Evolutionary conservation across 2,113 vertebrate species (phyloP), one percentile per base, ranked within the genome.

Genomic region (Chunga burmeisteri): DNA sequence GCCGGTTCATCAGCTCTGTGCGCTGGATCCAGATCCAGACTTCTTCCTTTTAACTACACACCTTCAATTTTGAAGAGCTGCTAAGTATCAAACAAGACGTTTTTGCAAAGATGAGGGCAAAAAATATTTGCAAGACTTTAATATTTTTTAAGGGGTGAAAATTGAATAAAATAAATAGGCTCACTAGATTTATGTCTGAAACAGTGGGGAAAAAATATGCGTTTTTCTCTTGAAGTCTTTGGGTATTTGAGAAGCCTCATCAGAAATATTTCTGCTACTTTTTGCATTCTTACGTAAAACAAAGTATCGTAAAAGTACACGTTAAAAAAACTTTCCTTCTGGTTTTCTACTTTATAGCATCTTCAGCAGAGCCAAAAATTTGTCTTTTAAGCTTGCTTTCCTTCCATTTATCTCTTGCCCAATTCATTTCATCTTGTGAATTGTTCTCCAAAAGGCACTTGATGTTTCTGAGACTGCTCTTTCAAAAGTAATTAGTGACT

Each of bases 231-330:
- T 34, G 8, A 74, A 30, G 13, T 30, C 22, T 59, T 42, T n/a
- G 34, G 32, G 18, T 77, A 9, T 83, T 61, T 47, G 58, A 42
- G 68, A 32, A 62, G 13, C 46, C 29, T 59, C 46, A 30, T 55
- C 58, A 62, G 38, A 77, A 82, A 47, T 27, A 49, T 10, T 82
- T 67, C 56, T 38, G 17, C 21, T 38, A 9, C 17, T 86, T 72
- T 36, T 81, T 59, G 20, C 7, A 7, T 83, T 84, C 32, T 81
- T 25, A 17, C 0, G 0, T 59, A 46, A 67, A 84, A 26, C 22
- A 44, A 58, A 23, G 0, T 8, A 5, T 52, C 0, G 0, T 47
- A 21, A 44, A 85, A 88, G 27, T 36, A 4, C 26, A 26, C 11
- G 4, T n/a, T 17, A 46, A 29, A 14, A 30, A 50, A 59, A 16